phyloP scores from a whole-genome alignment of 2,113 vertebrate genomes.

The Tinamus guttatus region DNA sequence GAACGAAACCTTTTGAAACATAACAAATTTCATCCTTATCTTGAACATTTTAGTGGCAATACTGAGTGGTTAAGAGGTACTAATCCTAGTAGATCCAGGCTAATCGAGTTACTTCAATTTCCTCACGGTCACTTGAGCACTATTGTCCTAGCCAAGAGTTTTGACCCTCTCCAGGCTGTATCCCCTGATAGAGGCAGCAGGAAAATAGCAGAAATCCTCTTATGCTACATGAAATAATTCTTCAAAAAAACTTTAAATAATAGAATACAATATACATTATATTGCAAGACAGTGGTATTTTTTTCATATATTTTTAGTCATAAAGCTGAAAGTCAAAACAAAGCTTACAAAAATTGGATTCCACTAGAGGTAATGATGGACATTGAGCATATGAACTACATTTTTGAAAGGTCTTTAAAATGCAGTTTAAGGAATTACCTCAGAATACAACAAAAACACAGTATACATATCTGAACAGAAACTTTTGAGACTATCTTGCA shows the following conservation, averaged over 20 bases:
- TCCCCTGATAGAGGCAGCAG: background rate
- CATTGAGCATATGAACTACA: background rate
- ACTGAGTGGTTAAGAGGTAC: background rate
- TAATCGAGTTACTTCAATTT: background rate
- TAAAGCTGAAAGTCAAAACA: background rate
- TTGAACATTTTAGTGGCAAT: too few species aligned
- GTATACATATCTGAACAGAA: too few species aligned
- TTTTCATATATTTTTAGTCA: background rate
- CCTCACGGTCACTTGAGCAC: background rate
- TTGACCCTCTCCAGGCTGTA: background rate
- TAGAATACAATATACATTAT: background rate
- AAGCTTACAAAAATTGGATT: background rate
- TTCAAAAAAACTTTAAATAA: background rate
- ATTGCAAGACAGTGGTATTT: too few species aligned
- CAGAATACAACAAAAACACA: background rate
- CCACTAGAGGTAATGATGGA: background rate
- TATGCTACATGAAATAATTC: background rate
- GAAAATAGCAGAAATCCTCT: background rate
- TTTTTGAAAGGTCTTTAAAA: background rate
- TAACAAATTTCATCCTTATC: too few species aligned
- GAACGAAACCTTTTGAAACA: too few species aligned
- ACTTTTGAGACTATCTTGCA: too few species aligned
- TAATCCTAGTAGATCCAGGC: background rate
- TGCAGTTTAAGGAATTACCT: background rate
- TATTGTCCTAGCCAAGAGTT: background rate